A percentile compares a stretch with the other conserved stretches of the same genome.
Evolutionary conservation across 2,888 invertebrate genomes (phyloP).

Genomic region (Drosophila phalerata): DNA sequence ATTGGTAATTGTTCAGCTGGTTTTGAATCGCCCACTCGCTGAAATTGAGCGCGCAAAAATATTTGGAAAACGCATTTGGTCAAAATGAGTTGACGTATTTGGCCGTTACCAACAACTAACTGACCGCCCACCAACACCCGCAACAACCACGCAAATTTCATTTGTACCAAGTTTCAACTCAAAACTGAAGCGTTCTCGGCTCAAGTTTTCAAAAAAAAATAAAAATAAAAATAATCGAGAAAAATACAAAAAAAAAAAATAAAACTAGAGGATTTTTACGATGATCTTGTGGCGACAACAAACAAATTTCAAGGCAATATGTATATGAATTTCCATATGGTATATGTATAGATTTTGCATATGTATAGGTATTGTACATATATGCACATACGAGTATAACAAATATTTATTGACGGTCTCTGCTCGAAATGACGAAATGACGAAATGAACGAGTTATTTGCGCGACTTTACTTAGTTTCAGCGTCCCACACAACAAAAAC

Average conservation of each 20-base stretch:
- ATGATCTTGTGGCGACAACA: slow-evolving; percentile 42
- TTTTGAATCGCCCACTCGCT: slow-evolving; percentile 49
- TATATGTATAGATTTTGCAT: slow-evolving; percentile 18
- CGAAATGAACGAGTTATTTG: slow-evolving; percentile 76
- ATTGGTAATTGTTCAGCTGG: slow-evolving; percentile 30
- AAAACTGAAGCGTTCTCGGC: slow-evolving; percentile 58
- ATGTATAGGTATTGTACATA: slow-evolving; percentile 27
- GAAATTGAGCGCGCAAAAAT: slow-evolving; percentile 26
- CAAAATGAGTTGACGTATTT: slow-evolving; percentile 75
- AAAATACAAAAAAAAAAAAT: slow-evolving; percentile 25
- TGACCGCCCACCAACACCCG: slow-evolving; percentile 53
- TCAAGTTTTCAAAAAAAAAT: slow-evolving; percentile 12
- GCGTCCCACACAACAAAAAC: slow-evolving; percentile 45
- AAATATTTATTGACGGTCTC: slow-evolving; percentile 67
- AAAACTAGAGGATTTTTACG: slow-evolving; percentile 63
- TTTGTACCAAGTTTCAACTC: slow-evolving; percentile 8
- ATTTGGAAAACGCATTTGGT: slow-evolving; percentile 67
- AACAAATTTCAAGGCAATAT: slow-evolving; percentile 58
- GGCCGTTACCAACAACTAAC: slow-evolving; percentile 43
- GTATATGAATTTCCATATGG: slow-evolving; percentile 59
- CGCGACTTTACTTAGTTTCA: slow-evolving; percentile 67
- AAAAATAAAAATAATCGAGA: slow-evolving; percentile 14
- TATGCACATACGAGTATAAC: slow-evolving; percentile 40
- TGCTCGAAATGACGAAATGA: slow-evolving; percentile 72
- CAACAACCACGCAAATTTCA: slow-evolving; percentile 40